A percentile compares a stretch with the other conserved stretches of the same genome.
Evolutionary conservation across 2,113 vertebrate genomes (phyloP).

Genomic region (Noturus placidus): DNA sequence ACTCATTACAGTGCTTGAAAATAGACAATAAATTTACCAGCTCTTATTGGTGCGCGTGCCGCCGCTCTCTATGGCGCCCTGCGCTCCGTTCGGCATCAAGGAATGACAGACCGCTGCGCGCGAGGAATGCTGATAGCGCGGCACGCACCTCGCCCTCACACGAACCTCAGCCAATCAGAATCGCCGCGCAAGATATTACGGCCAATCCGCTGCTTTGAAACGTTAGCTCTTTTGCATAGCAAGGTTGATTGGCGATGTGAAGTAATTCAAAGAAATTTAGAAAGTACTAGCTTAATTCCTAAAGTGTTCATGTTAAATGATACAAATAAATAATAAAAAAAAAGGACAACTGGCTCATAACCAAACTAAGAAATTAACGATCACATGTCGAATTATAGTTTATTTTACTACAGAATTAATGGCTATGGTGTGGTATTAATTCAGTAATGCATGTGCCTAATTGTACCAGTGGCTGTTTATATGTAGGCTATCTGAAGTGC

Average conservation of each 20-base stretch:
- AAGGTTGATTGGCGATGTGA: conserved; percentile 74
- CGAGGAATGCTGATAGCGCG: conserved; percentile 56
- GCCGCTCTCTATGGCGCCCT: conserved; percentile 15
- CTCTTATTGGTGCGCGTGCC: background rate
- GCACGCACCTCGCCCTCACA: conserved; percentile 59
- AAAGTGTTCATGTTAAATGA: background rate
- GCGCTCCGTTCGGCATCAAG: conserved; percentile 62
- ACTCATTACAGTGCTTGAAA: background rate
- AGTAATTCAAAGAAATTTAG: conserved; percentile 55
- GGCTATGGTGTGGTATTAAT: background rate
- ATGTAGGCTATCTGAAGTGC: background rate
- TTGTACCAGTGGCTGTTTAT: background rate
- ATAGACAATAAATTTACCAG: background rate
- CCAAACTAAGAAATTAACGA: background rate
- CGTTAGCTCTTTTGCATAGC: conserved; percentile 56
- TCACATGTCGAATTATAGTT: background rate
- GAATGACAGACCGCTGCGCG: conserved; percentile 57
- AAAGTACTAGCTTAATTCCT: background rate
- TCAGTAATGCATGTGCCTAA: background rate
- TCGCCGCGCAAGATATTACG: conserved; percentile 37
- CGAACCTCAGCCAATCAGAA: conserved; percentile 64
- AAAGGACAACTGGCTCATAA: background rate
- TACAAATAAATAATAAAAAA: background rate
- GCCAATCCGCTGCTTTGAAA: conserved; percentile 62
- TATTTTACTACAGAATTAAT: background rate